These are phyloP conservation scores for Pseudopleuronectes americanus DNA, from an alignment of 2,797 vertebrate genomes.

Conservation along the genomic window DNA sequence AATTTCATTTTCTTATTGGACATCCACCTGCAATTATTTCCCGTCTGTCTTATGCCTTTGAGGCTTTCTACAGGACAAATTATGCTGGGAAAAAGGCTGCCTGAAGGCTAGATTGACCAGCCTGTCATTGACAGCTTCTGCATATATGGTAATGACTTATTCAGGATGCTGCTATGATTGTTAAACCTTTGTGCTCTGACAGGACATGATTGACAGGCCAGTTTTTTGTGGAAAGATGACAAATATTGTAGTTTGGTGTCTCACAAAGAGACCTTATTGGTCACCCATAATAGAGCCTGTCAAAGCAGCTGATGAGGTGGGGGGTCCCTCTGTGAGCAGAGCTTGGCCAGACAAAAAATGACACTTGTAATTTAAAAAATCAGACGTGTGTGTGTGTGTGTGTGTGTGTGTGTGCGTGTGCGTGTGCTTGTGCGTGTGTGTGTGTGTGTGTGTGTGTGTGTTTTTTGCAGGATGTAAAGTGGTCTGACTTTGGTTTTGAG, in stretches of 20 bases:
- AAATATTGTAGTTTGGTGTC: conserved; percentile 29
- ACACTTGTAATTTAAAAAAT: conserved; percentile 3
- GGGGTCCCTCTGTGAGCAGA: conserved; percentile 1
- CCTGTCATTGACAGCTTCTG: conserved; percentile 86
- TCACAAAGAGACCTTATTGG: conserved; percentile 21
- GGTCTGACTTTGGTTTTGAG: conserved; percentile 95
- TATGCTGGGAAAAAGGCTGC: conserved; percentile 77
- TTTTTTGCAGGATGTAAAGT: conserved; percentile 85
- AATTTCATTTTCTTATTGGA: conserved; percentile 61
- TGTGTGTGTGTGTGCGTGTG: conserved; percentile 2
- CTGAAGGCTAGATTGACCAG: conserved; percentile 81
- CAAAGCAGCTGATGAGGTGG: conserved; percentile 30
- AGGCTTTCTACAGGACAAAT: conserved; percentile 84
- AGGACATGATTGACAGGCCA: conserved; percentile 60
- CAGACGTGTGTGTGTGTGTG: background rate
- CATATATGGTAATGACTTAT: conserved; percentile 85
- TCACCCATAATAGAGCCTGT: conserved; percentile 30
- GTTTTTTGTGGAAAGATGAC: conserved; percentile 46
- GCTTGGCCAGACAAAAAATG: conserved; percentile 4
- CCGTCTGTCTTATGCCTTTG: conserved; percentile 65
- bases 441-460: conserved; percentile 6
- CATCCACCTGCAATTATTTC: conserved; percentile 69
- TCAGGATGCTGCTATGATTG: conserved; percentile 55
- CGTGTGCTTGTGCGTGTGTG: background rate
- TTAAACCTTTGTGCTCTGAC: conserved; percentile 49